Evolutionary conservation across 1,140 invertebrate species (phyloP), one percentile per base, ranked within the genome.

Genomic region (Metopolophium dirhodum): DNA sequence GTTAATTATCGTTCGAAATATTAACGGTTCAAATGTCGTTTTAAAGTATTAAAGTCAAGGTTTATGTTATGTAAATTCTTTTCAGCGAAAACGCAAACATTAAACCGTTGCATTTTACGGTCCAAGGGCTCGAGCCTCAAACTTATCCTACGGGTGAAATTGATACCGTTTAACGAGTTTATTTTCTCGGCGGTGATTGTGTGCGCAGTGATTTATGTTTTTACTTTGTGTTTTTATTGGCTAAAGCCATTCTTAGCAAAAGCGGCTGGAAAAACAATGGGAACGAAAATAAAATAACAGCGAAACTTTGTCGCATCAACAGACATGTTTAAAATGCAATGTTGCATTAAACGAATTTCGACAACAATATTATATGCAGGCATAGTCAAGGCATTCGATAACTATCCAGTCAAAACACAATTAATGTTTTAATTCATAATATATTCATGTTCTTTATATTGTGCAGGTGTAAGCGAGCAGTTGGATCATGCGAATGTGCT

Each of bases 61-160:
- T 77, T n/a, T 77, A 77, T 77, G n/a, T 6, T n/a, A 77, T 20
- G n/a, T 77, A 77, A 77, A 86, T 86, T 86, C 41, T 86, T 86
- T 86, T 47, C 9, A 47, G 26, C 23, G 41, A 86, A 86, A 86
- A 49, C 26, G 26, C 85, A 47, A 86, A 86, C 45, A 41, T 20
- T n/a, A 41, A n/a, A 86, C 45, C 14, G 3, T 86, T 77, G n/a
- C 30, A 30, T 30, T 86, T 47, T 47, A 86, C 37, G 83, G 41
- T 86, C 41, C 41, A n/a, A 20, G 23, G 23, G 37, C 37, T 41
- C 23, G 23, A 86, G 23, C 11, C 23, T 86, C n/a, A 86, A 47
- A 47, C 11, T 45, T 86, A 47, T 47, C 1, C 9, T 45, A 47
- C 26, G 85, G 45, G 45, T 47, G 11, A 47, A 45, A 86, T 86